These are phyloP conservation scores for Dicycla oo DNA, from an alignment of 2,888 invertebrate genomes.

Conservation along the genomic window DNA sequence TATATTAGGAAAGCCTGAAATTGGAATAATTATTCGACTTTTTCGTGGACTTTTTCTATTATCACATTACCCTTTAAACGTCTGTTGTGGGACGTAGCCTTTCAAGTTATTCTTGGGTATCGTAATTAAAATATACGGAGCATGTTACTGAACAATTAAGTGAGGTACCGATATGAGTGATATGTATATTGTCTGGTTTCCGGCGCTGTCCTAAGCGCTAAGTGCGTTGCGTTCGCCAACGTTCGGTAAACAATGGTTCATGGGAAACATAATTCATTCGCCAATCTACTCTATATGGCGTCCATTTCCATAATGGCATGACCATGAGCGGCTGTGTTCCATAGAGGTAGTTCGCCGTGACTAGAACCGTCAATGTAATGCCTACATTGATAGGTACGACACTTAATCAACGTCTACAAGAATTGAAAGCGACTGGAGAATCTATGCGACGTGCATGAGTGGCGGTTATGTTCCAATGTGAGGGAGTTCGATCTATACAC, in stretches of 20 bases:
- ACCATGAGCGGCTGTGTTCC: constrained; percentile 12
- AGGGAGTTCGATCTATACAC: not conserved
- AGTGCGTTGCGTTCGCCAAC: constrained; percentile 33
- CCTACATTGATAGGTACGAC: constrained; percentile 34
- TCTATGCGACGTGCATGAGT: constrained; percentile 17
- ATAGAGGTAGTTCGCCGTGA: not conserved
- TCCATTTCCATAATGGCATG: constrained; percentile 29
- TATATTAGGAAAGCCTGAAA: constrained; percentile 21
- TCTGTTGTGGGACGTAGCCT: not conserved
- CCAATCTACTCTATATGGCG: constrained; percentile 22
- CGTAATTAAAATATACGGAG: constrained; percentile 17
- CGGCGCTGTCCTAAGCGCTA: constrained; percentile 17
- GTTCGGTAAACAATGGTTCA: constrained; percentile 53
- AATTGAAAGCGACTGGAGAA: constrained; percentile 34
- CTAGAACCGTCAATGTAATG: constrained; percentile 41
- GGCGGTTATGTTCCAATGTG: not conserved
- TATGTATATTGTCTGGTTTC: constrained; percentile 3
- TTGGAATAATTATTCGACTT: constrained; percentile 33
- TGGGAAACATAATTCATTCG: constrained; percentile 56
- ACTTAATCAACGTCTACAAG: constrained; percentile 28
- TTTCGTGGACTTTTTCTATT: constrained; percentile 27
- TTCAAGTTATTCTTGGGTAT: constrained; percentile 17
- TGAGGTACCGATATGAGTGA: constrained; percentile 4
- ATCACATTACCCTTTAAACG: constrained; percentile 14
- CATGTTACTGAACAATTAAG: constrained; percentile 26